Conservation (phyloP, 2,113 vertebrate genomes). For the Lynx canadensis region DNA sequence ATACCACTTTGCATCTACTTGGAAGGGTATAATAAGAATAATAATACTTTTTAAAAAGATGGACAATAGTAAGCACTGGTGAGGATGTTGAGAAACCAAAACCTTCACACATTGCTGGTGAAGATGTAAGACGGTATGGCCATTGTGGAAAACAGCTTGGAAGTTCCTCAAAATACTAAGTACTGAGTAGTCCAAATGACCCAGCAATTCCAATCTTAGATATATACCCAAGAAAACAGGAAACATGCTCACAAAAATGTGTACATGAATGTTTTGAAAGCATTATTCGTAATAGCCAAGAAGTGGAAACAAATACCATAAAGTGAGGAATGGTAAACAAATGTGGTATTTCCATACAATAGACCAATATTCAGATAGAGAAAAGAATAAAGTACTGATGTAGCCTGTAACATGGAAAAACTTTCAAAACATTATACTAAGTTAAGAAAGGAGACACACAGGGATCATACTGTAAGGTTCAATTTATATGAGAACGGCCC, state of each 20-base stretch:
- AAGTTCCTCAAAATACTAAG: background rate
- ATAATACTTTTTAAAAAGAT: background rate
- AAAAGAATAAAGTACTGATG: background rate
- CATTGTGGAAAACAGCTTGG: background rate
- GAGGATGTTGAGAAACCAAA: background rate
- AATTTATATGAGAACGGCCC: background rate
- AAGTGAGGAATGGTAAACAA: background rate
- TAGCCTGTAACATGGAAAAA: background rate
- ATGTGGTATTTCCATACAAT: background rate
- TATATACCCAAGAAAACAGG: background rate
- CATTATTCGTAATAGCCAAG: background rate
- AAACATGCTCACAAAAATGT: background rate
- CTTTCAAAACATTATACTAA: background rate
- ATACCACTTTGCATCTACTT: background rate
- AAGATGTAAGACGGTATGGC: background rate
- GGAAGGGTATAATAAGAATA: background rate
- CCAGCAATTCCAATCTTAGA: background rate
- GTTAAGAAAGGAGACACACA: background rate
- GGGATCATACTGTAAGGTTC: background rate
- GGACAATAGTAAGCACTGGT: background rate
- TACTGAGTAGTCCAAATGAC: background rate
- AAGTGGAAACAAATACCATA: background rate
- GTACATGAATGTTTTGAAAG: background rate
- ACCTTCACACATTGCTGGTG: background rate
- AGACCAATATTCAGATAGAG: background rate